Evolutionary conservation across 2,113 vertebrate species (phyloP), one percentile per base, ranked within the genome.

Genomic region (Rhinogobius similis): DNA sequence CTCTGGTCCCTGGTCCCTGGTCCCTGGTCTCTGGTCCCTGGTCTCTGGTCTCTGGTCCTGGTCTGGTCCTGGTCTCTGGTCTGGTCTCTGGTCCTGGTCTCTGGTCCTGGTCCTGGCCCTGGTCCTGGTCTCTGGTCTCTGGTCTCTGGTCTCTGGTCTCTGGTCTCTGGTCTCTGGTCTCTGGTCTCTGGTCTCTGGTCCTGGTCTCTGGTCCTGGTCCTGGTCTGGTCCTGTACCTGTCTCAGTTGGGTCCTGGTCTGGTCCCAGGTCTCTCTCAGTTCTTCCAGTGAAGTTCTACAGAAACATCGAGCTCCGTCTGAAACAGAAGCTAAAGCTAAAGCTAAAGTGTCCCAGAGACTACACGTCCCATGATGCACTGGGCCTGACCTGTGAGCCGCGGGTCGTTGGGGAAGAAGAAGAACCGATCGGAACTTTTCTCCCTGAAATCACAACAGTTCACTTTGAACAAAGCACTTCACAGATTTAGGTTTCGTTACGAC

Each of bases 341-440:
- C 39, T n/a, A n/a, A n/a, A n/a, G n/a, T n/a, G n/a, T n/a, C n/a
- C n/a, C n/a, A n/a, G n/a, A n/a, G n/a, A n/a, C n/a, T n/a, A n/a
- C n/a, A n/a, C n/a, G 20, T 39, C 23, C 0, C 8, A 23, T 20
- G 20, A 24, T 32, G 0, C 50, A 41, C 53, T 29, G n/a, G 52
- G 8, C 43, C 79, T 39, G 87, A 97, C 96, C 95, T 87, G 79
- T 90, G 81, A 98, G 82, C 73, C 95, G 88, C 78, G 87, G 83
- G 77, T 98, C 97, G 23, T 91, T 90, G 68, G 85, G 82, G 62
- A 61, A 88, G 87, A 97, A 97, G 89, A 98, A 98, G 91, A 98
- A 97, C 61, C 93, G 92, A 0, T 65, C 69, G 1, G 76, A 77
- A 36, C 32, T 5, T 65, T 88, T 63, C 6, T 63, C 74, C 75